A percentile compares a stretch with the other conserved stretches of the same genome.
Conservation (phyloP, 2,797 vertebrate species). For the Typhlichthys subterraneus region DNA sequence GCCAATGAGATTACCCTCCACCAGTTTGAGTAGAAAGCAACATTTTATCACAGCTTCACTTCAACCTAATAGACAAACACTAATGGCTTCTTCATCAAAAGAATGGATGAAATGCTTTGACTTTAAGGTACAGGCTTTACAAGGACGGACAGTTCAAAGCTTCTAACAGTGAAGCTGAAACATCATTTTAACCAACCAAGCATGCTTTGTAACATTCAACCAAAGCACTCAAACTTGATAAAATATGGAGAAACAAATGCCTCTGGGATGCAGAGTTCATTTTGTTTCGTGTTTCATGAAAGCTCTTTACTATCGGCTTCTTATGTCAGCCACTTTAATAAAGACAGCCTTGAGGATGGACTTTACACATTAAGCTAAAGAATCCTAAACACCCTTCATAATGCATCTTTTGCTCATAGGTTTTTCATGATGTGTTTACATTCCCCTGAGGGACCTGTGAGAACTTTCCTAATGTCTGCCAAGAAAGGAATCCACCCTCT, state of each 20-base stretch:
- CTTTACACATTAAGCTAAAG: slow-evolving; percentile 12
- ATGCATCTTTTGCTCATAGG: not conserved
- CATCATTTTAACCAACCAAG: slow-evolving; percentile 6
- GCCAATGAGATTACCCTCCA: too few species aligned
- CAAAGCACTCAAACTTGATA: slow-evolving; percentile 18
- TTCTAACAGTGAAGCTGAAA: slow-evolving; percentile 8
- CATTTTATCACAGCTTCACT: too few species aligned
- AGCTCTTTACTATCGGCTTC: not conserved
- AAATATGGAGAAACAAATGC: slow-evolving; percentile 13
- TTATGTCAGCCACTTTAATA: not conserved
- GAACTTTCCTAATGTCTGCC: slow-evolving; percentile 1
- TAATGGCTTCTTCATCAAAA: too few species aligned
- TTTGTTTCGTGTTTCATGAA: not conserved
- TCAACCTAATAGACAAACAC: too few species aligned
- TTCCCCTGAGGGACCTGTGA: slow-evolving; percentile 1
- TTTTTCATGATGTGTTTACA: slow-evolving; percentile 8
- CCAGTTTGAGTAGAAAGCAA: too few species aligned
- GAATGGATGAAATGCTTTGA: slow-evolving; percentile 8
- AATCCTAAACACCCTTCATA: slow-evolving; percentile 11
- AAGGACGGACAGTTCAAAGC: slow-evolving; percentile 19
- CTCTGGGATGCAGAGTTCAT: slow-evolving; percentile 1
- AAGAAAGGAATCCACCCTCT: slow-evolving; percentile 18
- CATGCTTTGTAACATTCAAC: slow-evolving; percentile 19
- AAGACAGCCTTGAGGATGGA: not conserved
- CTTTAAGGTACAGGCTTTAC: slow-evolving; percentile 29